These are phyloP conservation scores for Drosophila macrospina DNA, from an alignment of 2,888 invertebrate genomes.

Conservation along the genomic window DNA sequence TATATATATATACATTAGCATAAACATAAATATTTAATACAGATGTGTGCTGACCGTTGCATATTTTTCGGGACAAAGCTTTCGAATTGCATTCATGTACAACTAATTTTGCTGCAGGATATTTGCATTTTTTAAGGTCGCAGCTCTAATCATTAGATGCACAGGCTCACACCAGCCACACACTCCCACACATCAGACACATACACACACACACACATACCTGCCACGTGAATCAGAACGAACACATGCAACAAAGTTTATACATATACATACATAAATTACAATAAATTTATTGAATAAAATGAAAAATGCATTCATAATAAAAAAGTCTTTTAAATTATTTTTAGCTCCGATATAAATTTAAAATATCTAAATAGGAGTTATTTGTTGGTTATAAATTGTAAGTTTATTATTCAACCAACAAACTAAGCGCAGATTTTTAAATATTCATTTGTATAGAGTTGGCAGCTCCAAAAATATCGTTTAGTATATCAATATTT, in stretches of 20 bases:
- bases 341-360: too few species aligned
- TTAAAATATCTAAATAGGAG: too few species aligned
- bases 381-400: too few species aligned
- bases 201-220: conserved; percentile 17
- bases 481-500: too few species aligned
- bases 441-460: too few species aligned
- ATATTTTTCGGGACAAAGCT: conserved; percentile 41
- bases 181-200: conserved; percentile 21
- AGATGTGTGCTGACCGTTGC: conserved; percentile 35
- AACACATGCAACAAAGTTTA: conserved; percentile 42
- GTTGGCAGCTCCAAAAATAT: too few species aligned
- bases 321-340: neutral
- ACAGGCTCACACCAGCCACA: conserved; percentile 14
- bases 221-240: conserved; percentile 6
- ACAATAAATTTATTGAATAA: conserved; percentile 76
- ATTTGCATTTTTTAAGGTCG: conserved; percentile 37
- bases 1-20: conserved; percentile 57
- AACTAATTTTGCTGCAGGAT: conserved; percentile 28
- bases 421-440: too few species aligned
- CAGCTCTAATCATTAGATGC: conserved; percentile 41
- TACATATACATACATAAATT: conserved; percentile 50
- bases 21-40: conserved; percentile 48
- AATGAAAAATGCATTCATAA: conserved; percentile 71
- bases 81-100: conserved; percentile 37
- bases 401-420: too few species aligned